Percentiles rank a stretch among this genome's conserved stretches.
These are phyloP conservation scores for Sicus ferrugineus DNA, from an alignment of 2,888 invertebrate genomes.

Conservation along the genomic window DNA sequence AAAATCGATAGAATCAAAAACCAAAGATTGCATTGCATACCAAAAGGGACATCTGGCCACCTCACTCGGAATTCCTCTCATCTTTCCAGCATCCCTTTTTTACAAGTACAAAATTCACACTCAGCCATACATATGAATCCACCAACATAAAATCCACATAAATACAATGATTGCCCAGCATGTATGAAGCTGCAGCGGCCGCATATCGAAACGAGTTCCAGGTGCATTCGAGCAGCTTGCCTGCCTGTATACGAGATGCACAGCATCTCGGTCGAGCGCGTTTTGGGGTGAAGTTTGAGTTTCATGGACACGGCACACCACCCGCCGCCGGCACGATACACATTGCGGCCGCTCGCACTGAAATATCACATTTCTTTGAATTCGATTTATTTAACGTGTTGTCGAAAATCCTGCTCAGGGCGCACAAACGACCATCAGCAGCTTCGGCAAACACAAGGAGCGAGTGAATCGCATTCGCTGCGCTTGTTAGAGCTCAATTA, in stretches of 20 bases:
- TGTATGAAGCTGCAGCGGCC: slow-evolving; percentile 38
- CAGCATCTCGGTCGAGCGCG: slow-evolving; percentile 18
- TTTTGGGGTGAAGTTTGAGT: slow-evolving; percentile 31
- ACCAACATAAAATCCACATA: not conserved
- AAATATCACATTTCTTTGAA: slow-evolving; percentile 31
- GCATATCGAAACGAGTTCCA: slow-evolving; percentile 42
- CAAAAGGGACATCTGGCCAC: no score
- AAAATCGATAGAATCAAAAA: no score
- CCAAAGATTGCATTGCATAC: no score
- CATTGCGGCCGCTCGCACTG: not conserved
- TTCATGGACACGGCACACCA: slow-evolving; percentile 24
- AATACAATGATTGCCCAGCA: slow-evolving; percentile 36
- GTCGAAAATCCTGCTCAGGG: slow-evolving; percentile 15
- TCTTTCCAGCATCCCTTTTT: not conserved
- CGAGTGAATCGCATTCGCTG: slow-evolving; percentile 56
- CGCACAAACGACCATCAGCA: not conserved
- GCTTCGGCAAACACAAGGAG: slow-evolving; percentile 40
- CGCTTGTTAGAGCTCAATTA: slow-evolving; percentile 62
- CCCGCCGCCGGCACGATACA: slow-evolving; percentile 9
- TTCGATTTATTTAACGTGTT: slow-evolving; percentile 23
- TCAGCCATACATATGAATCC: not conserved
- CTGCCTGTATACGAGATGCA: slow-evolving; percentile 37
- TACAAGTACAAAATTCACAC: not conserved
- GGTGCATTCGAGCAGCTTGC: no score
- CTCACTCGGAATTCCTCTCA: no score